Percentiles rank a stretch among this genome's conserved stretches.
Conservation (phyloP, 2,888 invertebrate genomes). For the Thysanoteuthis rhombus region DNA sequence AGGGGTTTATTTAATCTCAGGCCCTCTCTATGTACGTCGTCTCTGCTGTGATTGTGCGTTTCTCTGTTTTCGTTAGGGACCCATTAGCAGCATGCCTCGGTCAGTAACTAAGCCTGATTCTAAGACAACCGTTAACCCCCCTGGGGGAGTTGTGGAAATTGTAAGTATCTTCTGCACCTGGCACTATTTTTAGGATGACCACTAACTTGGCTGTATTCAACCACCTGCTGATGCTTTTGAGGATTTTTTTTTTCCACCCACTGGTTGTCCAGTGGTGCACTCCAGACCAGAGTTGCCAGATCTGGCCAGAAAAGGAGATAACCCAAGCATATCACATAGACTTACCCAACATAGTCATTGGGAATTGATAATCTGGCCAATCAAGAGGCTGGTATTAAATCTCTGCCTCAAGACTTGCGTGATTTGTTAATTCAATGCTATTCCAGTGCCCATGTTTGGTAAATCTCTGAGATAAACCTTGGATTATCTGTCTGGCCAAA, state of each 20-base stretch:
- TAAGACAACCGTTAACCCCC: not conserved
- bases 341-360: no score
- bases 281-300: no score
- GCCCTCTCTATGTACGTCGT: not conserved
- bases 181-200: not conserved
- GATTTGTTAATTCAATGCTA: no score
- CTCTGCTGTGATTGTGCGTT: not conserved
- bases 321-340: no score
- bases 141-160: slow-evolving; percentile 30
- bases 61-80: slow-evolving; percentile 21
- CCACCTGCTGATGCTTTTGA: slow-evolving; percentile 12
- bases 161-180: slow-evolving; percentile 27
- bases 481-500: no score
- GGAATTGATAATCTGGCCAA: no score
- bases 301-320: no score
- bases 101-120: not conserved
- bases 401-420: no score
- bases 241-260: not conserved
- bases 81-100: slow-evolving; percentile 24
- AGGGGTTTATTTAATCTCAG: not conserved
- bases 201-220: not conserved
- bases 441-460: no score
- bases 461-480: no score
- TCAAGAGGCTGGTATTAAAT: no score
- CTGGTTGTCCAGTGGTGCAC: not conserved